Base-by-base conservation (phyloP, 2,797 vertebrate genomes). In the Alectoris magna region DNA sequence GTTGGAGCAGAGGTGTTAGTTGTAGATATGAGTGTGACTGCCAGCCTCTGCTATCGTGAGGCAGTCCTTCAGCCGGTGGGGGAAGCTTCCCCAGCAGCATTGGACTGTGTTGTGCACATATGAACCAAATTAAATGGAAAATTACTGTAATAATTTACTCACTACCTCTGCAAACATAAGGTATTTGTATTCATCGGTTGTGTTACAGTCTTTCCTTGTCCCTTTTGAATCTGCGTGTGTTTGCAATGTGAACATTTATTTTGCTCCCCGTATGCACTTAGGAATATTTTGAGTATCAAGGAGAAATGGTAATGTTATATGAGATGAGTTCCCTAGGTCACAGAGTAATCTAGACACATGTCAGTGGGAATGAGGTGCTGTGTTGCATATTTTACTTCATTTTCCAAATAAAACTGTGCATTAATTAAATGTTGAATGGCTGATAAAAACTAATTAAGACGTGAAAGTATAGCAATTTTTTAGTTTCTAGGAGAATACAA, bases 371-470 rank as follows among this genome's bases (percentile, higher is more conserved):
- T 15, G 16, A 64, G 18, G 18, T 80, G 21, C 55, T 29, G 38
- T 74, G 46, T 71, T 77, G 46, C 51, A 18, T 85, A 72, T 59
- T 88, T 68, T 77, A 19, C 12, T 88, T 87, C 0, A 0, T 79
- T 92, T 94, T 88, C 81, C 27, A 85, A 86, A 90, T 78, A 79
- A 77, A 92, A 55, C 23, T 83, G 21, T 87, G 27, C 0, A 1
- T 59, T 68, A 76, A 92, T 85, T 93, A 91, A 87, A 83, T 48
- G 11, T 41, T 82, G 77, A 95, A 66, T 11, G 14, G 63, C 56
- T 90, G 91, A 95, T 82, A 94, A 93, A 88, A 94, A 92, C 60
- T 90, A 95, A 95, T 96, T 93, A 94, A 93, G 94, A 95, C 53
- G 53, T 91, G 73, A 87, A 94, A 88, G 85, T 87, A 36, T 34